A percentile compares a stretch with the other conserved stretches of the same genome.
Conservation (phyloP, 2,113 vertebrate species). For the Zosterops pallidus region DNA sequence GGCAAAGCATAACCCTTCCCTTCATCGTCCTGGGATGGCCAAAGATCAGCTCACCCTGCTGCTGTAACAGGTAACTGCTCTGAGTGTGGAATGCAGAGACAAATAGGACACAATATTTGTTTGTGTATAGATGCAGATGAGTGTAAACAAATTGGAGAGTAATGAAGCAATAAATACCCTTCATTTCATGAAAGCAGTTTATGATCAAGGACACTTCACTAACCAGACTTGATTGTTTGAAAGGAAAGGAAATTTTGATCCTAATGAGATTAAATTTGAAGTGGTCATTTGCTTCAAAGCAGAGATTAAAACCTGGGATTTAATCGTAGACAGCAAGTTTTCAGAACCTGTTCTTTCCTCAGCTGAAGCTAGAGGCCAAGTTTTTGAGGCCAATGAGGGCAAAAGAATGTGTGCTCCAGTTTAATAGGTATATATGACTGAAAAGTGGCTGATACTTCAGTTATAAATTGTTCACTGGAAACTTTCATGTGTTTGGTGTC, state of each 20-base stretch:
- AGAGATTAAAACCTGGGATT: not conserved
- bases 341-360: not conserved
- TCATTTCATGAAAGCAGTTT: not conserved
- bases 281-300: not conserved
- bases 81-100: not conserved
- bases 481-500: not conserved
- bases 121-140: not conserved
- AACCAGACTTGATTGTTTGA: slow-evolving; percentile 12
- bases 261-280: slow-evolving; percentile 34
- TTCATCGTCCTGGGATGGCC: fast-evolving
- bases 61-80: not conserved
- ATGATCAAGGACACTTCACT: not conserved
- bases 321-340: not conserved
- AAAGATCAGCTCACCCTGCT: not conserved
- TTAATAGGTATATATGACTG: not conserved
- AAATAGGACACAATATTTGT: not conserved
- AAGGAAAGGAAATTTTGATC: slow-evolving; percentile 29
- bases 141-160: not conserved
- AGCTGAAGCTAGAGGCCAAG: not conserved
- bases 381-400: not conserved
- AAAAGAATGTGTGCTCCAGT: not conserved
- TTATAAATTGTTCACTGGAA: not conserved
- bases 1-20: not conserved
- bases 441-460: not conserved
- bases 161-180: not conserved